phyloP scores from a whole-genome alignment of 2,113 vertebrate species.

The Caloenas nicobarica region DNA sequence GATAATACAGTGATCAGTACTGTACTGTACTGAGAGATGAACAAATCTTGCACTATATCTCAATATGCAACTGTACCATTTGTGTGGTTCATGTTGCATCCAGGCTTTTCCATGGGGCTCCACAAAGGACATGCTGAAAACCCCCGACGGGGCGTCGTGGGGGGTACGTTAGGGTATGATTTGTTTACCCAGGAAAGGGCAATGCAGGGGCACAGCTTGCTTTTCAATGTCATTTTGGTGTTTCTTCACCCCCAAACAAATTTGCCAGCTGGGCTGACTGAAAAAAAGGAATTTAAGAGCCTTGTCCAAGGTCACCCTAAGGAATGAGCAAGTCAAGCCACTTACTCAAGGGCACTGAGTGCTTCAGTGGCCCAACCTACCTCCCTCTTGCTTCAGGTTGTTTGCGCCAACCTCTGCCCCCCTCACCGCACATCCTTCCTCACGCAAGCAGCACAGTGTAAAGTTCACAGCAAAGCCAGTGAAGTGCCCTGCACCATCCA shows the following conservation, averaged over 20 bases:
- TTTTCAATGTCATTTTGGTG: constrained; percentile 71
- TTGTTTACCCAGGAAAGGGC: constrained; percentile 71
- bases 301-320: constrained; percentile 74
- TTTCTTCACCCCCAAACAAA: constrained; percentile 49
- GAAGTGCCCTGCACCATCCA: constrained; percentile 38
- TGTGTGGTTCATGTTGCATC: constrained; percentile 45
- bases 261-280: constrained; percentile 59
- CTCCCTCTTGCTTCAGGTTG: constrained; percentile 55
- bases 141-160: not conserved
- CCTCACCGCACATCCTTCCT: constrained; percentile 49
- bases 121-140: constrained; percentile 49
- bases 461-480: constrained; percentile 57
- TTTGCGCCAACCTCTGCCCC: constrained; percentile 67
- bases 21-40: constrained; percentile 49
- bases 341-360: constrained; percentile 67
- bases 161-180: constrained; percentile 40
- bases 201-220: constrained; percentile 57
- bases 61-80: constrained; percentile 3
- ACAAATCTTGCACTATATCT: constrained; percentile 20
- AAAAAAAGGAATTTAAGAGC: constrained; percentile 71
- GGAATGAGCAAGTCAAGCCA: constrained; percentile 64
- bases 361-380: constrained; percentile 4
- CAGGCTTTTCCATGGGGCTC: constrained; percentile 64
- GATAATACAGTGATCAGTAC: constrained; percentile 43
- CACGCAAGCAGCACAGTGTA: constrained; percentile 58